phyloP scores from a whole-genome alignment of 2,797 vertebrate species.

The Myiotriccus ornatus region DNA sequence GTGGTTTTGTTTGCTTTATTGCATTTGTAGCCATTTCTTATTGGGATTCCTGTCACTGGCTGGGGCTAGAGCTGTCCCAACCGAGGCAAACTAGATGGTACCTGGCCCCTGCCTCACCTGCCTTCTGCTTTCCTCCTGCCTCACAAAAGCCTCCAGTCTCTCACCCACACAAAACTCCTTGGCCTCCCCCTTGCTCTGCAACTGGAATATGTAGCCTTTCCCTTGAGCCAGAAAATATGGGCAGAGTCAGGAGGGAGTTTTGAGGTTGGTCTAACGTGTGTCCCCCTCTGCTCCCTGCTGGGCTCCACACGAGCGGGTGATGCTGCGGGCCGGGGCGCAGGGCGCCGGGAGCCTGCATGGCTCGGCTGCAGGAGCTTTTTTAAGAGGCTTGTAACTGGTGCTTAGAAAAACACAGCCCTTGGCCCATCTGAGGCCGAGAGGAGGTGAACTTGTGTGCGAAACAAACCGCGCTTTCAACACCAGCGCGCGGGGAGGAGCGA shows the following conservation, averaged over 20 bases:
- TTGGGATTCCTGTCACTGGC: background rate
- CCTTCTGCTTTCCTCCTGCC: background rate
- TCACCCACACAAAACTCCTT: background rate
- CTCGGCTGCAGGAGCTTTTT: background rate
- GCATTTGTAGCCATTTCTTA: background rate
- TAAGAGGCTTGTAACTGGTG: background rate
- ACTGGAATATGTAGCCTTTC: background rate
- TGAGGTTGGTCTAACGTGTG: accelerated
- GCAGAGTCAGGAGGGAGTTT: background rate
- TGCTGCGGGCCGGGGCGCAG: accelerated
- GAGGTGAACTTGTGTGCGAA: slow-evolving; percentile 2
- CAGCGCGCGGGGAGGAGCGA: background rate
- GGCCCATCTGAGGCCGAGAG: background rate
- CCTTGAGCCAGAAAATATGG: background rate
- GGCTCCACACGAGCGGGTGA: accelerated
- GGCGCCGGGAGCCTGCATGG: background rate
- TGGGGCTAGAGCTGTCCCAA: background rate
- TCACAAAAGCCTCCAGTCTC: background rate
- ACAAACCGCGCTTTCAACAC: slow-evolving; percentile 52
- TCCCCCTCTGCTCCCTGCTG: background rate
- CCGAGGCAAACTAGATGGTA: background rate
- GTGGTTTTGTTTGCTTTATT: background rate
- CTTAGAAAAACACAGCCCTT: slow-evolving; percentile 8
- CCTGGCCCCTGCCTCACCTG: background rate
- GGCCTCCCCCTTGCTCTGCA: background rate